phyloP scores from a whole-genome alignment of 2,113 vertebrate genomes.

The Neomonachus schauinslandi region DNA sequence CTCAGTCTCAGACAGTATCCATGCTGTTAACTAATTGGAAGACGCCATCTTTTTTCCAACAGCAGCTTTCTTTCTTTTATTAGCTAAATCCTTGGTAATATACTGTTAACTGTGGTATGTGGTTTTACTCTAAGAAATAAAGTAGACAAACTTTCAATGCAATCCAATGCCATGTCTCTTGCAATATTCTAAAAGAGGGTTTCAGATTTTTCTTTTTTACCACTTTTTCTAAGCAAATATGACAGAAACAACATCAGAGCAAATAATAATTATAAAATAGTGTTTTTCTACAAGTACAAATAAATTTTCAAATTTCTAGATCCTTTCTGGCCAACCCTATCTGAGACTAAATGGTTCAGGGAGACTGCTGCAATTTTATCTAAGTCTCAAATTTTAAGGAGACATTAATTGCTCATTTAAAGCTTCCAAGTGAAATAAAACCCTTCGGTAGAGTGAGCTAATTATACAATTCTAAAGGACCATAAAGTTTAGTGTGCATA shows the following conservation, averaged over 20 bases:
- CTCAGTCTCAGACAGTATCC: not conserved
- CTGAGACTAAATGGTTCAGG: slow-evolving; percentile 7
- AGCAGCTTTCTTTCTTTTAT: not conserved
- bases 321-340: not conserved
- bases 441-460: not conserved
- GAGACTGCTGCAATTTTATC: not conserved
- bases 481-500: not conserved
- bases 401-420: slow-evolving; percentile 56
- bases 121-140: slow-evolving; percentile 22
- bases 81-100: not conserved
- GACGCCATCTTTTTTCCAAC: not conserved
- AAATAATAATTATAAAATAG: not conserved
- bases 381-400: slow-evolving; percentile 45
- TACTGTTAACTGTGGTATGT: not conserved
- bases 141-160: not conserved
- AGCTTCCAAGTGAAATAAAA: slow-evolving; percentile 55
- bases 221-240: not conserved
- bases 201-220: not conserved
- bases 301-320: slow-evolving; percentile 14
- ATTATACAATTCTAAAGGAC: not conserved
- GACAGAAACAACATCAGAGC: not conserved
- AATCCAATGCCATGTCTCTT: not conserved
- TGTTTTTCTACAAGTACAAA: not conserved
- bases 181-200: not conserved
- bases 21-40: not conserved